Evolutionary conservation across 2,888 invertebrate genomes (phyloP).

Genomic region (Heliconius ismenius): DNA sequence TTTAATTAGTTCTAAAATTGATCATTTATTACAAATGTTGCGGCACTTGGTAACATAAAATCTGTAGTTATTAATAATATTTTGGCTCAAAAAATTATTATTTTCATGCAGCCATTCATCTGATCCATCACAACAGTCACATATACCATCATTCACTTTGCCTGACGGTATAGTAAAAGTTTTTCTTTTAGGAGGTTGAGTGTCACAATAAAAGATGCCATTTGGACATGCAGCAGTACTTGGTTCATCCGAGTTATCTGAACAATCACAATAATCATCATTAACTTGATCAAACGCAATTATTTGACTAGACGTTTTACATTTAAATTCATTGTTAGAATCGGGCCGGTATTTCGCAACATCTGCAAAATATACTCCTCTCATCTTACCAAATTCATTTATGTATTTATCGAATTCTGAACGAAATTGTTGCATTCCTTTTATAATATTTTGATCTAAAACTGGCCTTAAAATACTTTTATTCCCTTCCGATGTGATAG

Average conservation of each 20-base stretch:
- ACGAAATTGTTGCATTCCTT: conserved; percentile 56
- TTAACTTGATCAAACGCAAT: conserved; percentile 82
- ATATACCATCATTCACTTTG: conserved; percentile 95
- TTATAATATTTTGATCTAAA: conserved; percentile 55
- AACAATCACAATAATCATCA: conserved; percentile 94
- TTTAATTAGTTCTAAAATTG: not conserved
- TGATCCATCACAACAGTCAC: conserved; percentile 96
- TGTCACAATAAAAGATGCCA: conserved; percentile 91
- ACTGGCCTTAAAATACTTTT: conserved; percentile 58
- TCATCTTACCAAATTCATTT: conserved; percentile 67
- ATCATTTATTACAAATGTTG: conserved; percentile 53
- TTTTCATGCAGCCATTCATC: conserved; percentile 85
- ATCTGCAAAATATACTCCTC: conserved; percentile 66
- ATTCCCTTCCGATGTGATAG: conserved; percentile 62
- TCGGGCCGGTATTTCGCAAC: conserved; percentile 69
- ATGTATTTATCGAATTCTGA: conserved; percentile 69
- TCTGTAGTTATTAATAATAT: conserved; percentile 57
- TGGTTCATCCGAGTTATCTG: conserved; percentile 89
- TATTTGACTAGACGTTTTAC: conserved; percentile 63
- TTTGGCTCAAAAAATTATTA: conserved; percentile 63
- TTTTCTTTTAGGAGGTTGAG: conserved; percentile 72
- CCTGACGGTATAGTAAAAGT: conserved; percentile 84
- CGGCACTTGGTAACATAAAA: conserved; percentile 63
- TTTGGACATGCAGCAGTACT: conserved; percentile 94
- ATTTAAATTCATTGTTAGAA: conserved; percentile 67